A percentile compares a stretch with the other conserved stretches of the same genome.
Conservation (phyloP, 2,888 invertebrate species). For the Phragmatobia fuliginosa region DNA sequence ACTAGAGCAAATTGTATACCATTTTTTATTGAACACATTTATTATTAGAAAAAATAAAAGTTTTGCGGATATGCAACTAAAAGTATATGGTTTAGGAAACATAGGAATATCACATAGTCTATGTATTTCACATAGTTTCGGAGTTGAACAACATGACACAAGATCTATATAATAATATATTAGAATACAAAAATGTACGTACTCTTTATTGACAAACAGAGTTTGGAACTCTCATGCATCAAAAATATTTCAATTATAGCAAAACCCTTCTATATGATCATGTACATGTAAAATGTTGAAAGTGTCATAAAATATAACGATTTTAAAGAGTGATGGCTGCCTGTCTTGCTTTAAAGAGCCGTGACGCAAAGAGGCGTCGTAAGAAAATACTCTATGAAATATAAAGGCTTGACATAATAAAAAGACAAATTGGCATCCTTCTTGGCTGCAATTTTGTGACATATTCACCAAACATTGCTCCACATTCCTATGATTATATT, state of each 20-base stretch:
- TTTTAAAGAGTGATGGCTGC: not conserved
- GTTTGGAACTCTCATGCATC: not conserved
- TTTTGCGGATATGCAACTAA: no score
- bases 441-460: not conserved
- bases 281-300: not conserved
- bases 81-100: no score
- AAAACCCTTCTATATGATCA: not conserved
- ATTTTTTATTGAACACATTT: no score
- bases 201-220: not conserved
- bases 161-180: no score
- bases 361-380: not conserved
- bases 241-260: not conserved
- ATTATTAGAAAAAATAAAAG: not conserved
- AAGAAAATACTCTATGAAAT: conserved; percentile 13
- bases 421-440: not conserved
- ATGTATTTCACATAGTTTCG: no score
- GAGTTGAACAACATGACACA: no score
- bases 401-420: not conserved
- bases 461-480: not conserved
- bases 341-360: conserved; percentile 4
- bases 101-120: no score
- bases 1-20: no score
- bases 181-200: no score
- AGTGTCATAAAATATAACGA: not conserved
- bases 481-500: no score